A percentile compares a stretch with the other conserved stretches of the same genome.
These are phyloP conservation scores for Brachionus plicatilis DNA, from an alignment of 1,140 invertebrate species.

Conservation along the genomic window DNA sequence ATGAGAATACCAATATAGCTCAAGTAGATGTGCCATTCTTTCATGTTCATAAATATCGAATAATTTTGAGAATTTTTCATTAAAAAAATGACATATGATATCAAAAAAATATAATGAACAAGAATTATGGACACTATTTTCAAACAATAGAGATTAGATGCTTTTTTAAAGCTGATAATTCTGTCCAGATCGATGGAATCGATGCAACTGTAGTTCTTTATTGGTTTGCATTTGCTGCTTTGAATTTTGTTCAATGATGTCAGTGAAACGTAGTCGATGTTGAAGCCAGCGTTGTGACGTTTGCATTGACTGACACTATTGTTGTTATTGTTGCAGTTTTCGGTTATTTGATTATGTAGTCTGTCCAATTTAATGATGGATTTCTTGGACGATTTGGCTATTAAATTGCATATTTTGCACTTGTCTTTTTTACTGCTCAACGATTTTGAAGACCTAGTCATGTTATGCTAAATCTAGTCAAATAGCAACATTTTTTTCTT, in stretches of 20 bases:
- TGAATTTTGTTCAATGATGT: conserved; percentile 31
- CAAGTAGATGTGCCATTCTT: conserved; percentile 15
- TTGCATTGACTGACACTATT: neutral
- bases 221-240: neutral
- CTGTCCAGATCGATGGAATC: neutral
- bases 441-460: neutral
- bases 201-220: neutral
- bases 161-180: neutral
- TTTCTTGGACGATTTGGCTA: neutral
- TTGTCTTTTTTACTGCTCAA: neutral
- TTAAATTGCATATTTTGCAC: neutral
- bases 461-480: neutral
- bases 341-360: neutral
- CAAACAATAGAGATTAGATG: neutral
- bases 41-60: neutral
- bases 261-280: neutral
- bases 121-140: conserved; percentile 12
- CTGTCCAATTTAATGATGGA: neutral
- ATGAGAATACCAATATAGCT: neutral
- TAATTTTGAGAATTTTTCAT: neutral
- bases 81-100: neutral
- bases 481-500: no score
- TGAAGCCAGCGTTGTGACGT: neutral
- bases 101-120: neutral
- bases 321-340: neutral